phyloP scores from a whole-genome alignment of 53 echinoderm and acorn worm genomes.

The Apostichopus leukothele region DNA sequence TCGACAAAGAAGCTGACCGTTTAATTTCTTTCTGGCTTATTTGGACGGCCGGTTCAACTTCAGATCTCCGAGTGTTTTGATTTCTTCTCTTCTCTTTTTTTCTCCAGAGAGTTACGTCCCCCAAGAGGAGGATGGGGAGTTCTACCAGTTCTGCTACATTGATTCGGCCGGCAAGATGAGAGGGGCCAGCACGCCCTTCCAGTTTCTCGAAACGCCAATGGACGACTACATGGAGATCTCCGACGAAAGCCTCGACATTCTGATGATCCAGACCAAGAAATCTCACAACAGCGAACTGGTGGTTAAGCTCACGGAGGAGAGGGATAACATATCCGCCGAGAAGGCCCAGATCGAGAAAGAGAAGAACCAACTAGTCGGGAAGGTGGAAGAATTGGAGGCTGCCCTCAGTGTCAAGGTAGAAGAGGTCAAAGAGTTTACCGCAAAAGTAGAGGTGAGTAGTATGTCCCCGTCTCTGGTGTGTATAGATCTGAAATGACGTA shows the following conservation, averaged over 20 bases:
- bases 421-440: constrained; percentile 24
- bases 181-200: constrained; percentile 94
- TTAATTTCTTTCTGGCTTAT: too few species aligned
- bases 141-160: constrained; percentile 98
- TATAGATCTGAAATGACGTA: neutral
- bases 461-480: neutral
- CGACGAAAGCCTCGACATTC: constrained; percentile 75
- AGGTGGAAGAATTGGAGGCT: constrained; percentile 37
- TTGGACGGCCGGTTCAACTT: too few species aligned
- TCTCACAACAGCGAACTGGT: constrained; percentile 50
- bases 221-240: constrained; percentile 89
- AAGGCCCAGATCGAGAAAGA: constrained; percentile 42
- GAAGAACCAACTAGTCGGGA: constrained; percentile 40
- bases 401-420: constrained; percentile 48
- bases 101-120: constrained; percentile 84
- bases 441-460: constrained; percentile 35
- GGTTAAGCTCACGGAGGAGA: constrained; percentile 46
- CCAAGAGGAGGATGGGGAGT: constrained; percentile 95
- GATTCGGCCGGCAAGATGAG: constrained; percentile 86
- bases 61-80: too few species aligned
- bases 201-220: constrained; percentile 76
- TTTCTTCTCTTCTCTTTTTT: too few species aligned
- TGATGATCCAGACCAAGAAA: constrained; percentile 87
- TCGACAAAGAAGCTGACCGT: too few species aligned
- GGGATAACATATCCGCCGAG: constrained; percentile 29